Conservation (phyloP, 2,888 invertebrate genomes). For the Leucophora obtusa region DNA sequence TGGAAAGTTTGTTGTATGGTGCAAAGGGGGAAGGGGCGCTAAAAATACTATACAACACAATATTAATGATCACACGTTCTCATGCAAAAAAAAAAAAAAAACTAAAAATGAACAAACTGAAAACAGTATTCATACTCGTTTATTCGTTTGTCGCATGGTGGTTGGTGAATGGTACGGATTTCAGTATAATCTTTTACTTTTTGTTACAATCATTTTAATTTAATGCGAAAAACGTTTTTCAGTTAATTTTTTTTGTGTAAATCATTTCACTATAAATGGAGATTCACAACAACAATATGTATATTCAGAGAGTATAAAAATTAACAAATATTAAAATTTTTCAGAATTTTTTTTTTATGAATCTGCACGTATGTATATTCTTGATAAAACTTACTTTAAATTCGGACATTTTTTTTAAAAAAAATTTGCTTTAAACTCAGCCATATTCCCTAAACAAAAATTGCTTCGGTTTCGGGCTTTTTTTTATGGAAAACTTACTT, state of each 20-base stretch:
- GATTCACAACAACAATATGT: neutral
- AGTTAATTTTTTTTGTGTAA: constrained; percentile 7
- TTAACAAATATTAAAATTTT: too few species aligned
- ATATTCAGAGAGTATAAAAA: neutral
- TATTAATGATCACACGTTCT: constrained; percentile 39
- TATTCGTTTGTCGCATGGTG: constrained; percentile 37
- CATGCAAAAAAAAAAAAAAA: constrained; percentile 23
- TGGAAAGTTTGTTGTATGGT: neutral
- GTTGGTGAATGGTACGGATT: constrained; percentile 19
- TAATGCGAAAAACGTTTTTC: constrained; percentile 32
- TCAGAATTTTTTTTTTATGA: too few species aligned
- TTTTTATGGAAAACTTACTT: too few species aligned
- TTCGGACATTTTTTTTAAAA: too few species aligned
- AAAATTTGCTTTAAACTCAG: too few species aligned
- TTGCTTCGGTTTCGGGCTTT: too few species aligned
- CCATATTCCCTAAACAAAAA: too few species aligned
- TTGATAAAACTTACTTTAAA: too few species aligned
- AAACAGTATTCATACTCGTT: constrained; percentile 19
- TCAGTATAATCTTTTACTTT: neutral
- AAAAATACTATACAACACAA: constrained; percentile 28
- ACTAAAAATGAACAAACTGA: constrained; percentile 19
- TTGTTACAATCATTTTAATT: constrained; percentile 3
- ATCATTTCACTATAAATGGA: neutral
- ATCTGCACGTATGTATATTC: too few species aligned
- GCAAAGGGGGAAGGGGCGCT: neutral